phyloP scores from a whole-genome alignment of 2,113 vertebrate species.

The Gila orcuttii region DNA sequence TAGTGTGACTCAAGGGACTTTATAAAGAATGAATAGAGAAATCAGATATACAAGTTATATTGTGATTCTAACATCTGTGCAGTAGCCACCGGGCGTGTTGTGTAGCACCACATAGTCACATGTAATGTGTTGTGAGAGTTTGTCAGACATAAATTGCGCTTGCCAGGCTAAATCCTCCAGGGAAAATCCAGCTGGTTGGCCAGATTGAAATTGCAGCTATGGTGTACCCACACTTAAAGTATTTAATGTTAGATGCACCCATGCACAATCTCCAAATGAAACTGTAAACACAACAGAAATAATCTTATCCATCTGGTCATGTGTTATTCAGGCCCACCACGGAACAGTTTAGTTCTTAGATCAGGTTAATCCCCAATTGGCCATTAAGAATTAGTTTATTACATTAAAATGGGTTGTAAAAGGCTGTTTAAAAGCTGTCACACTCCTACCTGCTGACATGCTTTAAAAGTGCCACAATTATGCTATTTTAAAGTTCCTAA shows the following conservation, averaged over 20 bases:
- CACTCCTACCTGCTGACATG: conserved; percentile 17
- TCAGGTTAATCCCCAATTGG: neutral
- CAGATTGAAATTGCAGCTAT: conserved; percentile 50
- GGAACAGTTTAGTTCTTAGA: conserved; percentile 3
- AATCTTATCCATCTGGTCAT: conserved; percentile 30
- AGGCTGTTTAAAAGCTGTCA: neutral
- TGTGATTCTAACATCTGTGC: conserved; percentile 63
- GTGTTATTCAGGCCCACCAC: neutral
- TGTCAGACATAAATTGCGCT: conserved; percentile 71
- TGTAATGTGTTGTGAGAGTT: conserved; percentile 69
- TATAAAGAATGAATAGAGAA: conserved; percentile 20
- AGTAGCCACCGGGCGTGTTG: conserved; percentile 64
- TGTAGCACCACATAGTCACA: conserved; percentile 67
- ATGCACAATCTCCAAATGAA: conserved; percentile 6
- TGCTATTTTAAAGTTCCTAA: no score
- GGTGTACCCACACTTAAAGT: conserved; percentile 37
- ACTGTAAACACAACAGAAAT: conserved; percentile 39
- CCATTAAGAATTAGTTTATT: conserved; percentile 11
- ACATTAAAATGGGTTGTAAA: conserved; percentile 10
- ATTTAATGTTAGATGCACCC: conserved; percentile 29
- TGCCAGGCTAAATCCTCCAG: conserved; percentile 63
- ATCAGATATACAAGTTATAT: neutral
- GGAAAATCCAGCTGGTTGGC: conserved; percentile 70
- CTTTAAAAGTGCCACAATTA: neutral
- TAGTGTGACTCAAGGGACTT: neutral